A percentile compares a stretch with the other conserved stretches of the same genome.
Evolutionary conservation across 1,140 invertebrate species (phyloP).

Genomic region (Brachionus plicatilis): DNA sequence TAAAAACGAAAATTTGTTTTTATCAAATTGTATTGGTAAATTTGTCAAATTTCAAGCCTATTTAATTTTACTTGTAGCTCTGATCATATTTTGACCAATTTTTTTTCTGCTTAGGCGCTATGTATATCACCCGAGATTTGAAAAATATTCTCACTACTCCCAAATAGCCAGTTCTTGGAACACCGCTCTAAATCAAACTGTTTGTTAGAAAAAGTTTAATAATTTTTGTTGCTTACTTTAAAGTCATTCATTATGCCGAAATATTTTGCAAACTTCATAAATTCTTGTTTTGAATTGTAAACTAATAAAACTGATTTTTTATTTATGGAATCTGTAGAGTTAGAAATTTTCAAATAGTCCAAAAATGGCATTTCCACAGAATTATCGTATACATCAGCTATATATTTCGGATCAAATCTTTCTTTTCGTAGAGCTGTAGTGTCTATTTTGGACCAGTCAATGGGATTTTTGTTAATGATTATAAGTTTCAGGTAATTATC

Average conservation of each 20-base stretch:
- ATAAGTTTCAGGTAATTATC: slow-evolving; percentile 27
- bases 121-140: slow-evolving; percentile 2
- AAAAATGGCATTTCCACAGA: neutral
- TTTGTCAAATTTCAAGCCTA: neutral
- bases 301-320: neutral
- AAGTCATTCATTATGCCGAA: slow-evolving; percentile 38
- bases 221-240: neutral
- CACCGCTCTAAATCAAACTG: neutral
- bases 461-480: neutral
- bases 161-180: slow-evolving; percentile 18
- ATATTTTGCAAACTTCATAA: slow-evolving; percentile 9
- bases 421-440: neutral
- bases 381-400: neutral
- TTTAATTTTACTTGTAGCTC: neutral
- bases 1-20: neutral
- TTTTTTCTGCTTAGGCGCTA: slow-evolving; percentile 1
- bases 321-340: neutral
- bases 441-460: slow-evolving; percentile 26
- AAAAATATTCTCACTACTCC: slow-evolving; percentile 31
- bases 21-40: neutral
- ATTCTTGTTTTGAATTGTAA: slow-evolving; percentile 19
- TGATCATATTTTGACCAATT: neutral
- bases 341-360: neutral
- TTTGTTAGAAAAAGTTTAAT: neutral
- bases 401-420: neutral